These are phyloP conservation scores for Chloroceryle amazona DNA, from an alignment of 2,797 vertebrate genomes.

Conservation along the genomic window DNA sequence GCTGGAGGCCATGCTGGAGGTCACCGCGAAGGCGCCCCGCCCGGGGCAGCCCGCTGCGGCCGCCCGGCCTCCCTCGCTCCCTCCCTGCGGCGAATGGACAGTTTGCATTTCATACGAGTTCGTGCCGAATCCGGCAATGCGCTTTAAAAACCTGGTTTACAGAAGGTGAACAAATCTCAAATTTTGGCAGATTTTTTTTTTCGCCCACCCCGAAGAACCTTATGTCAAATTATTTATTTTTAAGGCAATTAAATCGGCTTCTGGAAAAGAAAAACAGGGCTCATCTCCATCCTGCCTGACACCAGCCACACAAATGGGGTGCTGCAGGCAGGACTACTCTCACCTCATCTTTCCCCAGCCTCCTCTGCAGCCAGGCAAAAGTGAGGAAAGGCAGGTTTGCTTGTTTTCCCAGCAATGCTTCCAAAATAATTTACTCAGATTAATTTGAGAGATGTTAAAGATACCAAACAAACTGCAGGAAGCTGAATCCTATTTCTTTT, in stretches of 20 bases:
- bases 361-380: background rate
- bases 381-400: background rate
- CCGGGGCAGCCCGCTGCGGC: background rate
- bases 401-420: background rate
- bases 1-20: accelerated
- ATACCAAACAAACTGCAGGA: background rate
- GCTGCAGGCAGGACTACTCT: background rate
- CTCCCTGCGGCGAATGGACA: accelerated
- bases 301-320: accelerated
- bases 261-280: background rate
- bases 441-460: background rate
- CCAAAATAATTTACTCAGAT: background rate
- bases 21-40: too few species aligned
- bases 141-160: background rate
- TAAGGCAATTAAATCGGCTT: background rate
- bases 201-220: background rate
- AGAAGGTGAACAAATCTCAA: background rate
- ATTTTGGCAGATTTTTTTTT: background rate
- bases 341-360: background rate
- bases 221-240: too few species aligned
- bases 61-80: background rate
- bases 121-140: background rate
- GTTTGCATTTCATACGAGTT: accelerated
- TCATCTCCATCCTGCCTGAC: accelerated
- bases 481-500: background rate